Evolutionary conservation across 2,888 invertebrate species (phyloP).

Genomic region (Nemotelus nigrinus): DNA sequence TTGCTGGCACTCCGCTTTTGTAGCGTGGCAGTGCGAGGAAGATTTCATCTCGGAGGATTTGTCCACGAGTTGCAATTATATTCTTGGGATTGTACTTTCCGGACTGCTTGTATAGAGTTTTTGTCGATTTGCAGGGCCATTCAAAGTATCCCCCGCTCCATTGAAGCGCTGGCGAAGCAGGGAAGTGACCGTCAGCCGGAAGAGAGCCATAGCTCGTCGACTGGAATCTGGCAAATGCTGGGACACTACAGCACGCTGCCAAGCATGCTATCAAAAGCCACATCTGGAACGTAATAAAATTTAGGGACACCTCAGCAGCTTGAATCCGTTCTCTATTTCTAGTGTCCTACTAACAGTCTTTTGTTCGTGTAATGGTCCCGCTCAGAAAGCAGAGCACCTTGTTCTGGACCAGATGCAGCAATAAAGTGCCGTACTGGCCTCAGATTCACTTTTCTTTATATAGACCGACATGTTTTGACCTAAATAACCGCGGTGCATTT

Average conservation of each 20-base stretch:
- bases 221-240: slow-evolving; percentile 50
- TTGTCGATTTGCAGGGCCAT: slow-evolving; percentile 68
- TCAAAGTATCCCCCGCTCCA: slow-evolving; percentile 66
- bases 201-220: slow-evolving; percentile 58
- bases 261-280: slow-evolving; percentile 39
- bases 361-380: not conserved
- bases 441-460: slow-evolving; percentile 29
- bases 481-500: not conserved
- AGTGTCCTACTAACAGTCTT: too few relatives aligned
- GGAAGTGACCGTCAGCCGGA: slow-evolving; percentile 55
- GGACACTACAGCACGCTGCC: slow-evolving; percentile 44
- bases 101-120: slow-evolving; percentile 68
- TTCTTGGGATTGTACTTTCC: slow-evolving; percentile 70
- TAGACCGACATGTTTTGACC: not conserved
- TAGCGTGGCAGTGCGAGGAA: slow-evolving; percentile 70
- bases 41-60: slow-evolving; percentile 68
- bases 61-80: slow-evolving; percentile 70
- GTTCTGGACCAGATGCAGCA: slow-evolving; percentile 3
- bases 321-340: too few relatives aligned
- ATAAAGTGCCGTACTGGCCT: slow-evolving; percentile 27
- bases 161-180: slow-evolving; percentile 57
- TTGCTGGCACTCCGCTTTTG: slow-evolving; percentile 74
- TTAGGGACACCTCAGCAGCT: not conserved
- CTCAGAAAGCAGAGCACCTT: slow-evolving; percentile 7
- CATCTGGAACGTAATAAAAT: slow-evolving; percentile 43